Conservation (phyloP, 2,888 invertebrate species). For the Drosophila fungiperda region DNA sequence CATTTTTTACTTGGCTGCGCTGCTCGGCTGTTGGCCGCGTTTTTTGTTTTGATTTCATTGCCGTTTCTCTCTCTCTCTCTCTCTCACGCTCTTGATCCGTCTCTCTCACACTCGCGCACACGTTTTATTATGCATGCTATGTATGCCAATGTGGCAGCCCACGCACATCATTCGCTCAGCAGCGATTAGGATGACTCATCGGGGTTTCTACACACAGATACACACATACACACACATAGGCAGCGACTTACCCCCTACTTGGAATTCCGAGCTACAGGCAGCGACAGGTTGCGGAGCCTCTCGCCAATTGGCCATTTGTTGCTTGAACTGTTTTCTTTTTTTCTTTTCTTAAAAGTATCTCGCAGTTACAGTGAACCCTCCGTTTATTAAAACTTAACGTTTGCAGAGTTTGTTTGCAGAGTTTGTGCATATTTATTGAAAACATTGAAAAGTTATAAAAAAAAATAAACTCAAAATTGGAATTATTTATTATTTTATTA, state of each 20-base stretch:
- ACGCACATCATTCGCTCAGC: constrained; percentile 47
- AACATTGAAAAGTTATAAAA: too few relatives aligned
- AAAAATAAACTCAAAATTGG: neutral
- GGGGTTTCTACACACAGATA: constrained; percentile 81
- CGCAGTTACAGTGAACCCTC: constrained; percentile 23
- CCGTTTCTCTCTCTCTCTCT: constrained; percentile 13
- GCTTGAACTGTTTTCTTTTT: neutral
- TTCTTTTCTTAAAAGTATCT: constrained; percentile 26
- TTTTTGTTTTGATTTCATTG: constrained; percentile 70
- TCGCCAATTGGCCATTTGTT: constrained; percentile 55
- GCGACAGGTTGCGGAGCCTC: constrained; percentile 43
- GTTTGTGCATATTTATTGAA: too few relatives aligned
- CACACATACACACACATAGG: constrained; percentile 1
- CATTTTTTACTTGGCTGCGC: constrained; percentile 61
- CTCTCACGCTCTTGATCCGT: neutral
- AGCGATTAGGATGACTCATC: constrained; percentile 78
- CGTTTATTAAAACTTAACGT: neutral
- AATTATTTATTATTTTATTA: too few relatives aligned
- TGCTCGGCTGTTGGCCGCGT: constrained; percentile 38
- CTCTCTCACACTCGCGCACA: constrained; percentile 44
- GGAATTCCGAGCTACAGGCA: constrained; percentile 33
- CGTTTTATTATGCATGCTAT: constrained; percentile 54
- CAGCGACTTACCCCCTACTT: constrained; percentile 49
- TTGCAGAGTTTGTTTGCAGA: too few relatives aligned
- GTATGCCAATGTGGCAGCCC: constrained; percentile 66